Percentiles rank a stretch among this genome's conserved stretches.
Conservation (phyloP, 2,888 invertebrate species). For the Phengaris arion region DNA sequence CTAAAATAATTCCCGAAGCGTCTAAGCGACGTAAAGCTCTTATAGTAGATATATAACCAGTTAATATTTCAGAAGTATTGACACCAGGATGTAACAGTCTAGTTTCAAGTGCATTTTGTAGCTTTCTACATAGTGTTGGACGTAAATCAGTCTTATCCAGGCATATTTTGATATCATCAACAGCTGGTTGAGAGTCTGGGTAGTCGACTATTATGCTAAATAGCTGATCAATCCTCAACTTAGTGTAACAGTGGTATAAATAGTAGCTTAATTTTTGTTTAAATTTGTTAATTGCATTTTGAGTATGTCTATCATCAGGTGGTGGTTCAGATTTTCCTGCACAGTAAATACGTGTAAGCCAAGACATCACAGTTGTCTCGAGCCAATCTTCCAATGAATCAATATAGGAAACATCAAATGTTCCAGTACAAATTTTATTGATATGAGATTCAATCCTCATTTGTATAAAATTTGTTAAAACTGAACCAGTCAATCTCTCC, state of each 20-base stretch:
- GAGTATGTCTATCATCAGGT: constrained; percentile 75
- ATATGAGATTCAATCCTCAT: constrained; percentile 90
- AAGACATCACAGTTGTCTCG: constrained; percentile 89
- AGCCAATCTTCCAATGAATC: constrained; percentile 91
- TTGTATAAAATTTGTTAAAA: constrained; percentile 90
- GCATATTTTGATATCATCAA: constrained; percentile 92
- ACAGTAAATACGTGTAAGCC: constrained; percentile 91
- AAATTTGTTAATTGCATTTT: constrained; percentile 82
- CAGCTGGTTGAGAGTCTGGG: constrained; percentile 95
- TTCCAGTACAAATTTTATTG: constrained; percentile 90
- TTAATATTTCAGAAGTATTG: constrained; percentile 96
- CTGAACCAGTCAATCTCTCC: constrained; percentile 91
- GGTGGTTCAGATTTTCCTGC: constrained; percentile 81
- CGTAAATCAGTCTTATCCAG: constrained; percentile 92
- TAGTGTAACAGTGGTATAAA: constrained; percentile 93
- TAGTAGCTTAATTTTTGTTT: constrained; percentile 89
- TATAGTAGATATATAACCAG: constrained; percentile 97
- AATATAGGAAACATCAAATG: constrained; percentile 91
- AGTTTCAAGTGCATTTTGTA: constrained; percentile 91
- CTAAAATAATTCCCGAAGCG: constrained; percentile 94
- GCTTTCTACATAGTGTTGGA: constrained; percentile 85
- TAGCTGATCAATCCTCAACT: constrained; percentile 92
- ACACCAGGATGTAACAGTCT: constrained; percentile 95
- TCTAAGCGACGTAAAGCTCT: constrained; percentile 95
- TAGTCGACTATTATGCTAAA: constrained; percentile 98